Base-by-base conservation (phyloP, 2,113 vertebrate species). In the Colossoma macropomum region DNA sequence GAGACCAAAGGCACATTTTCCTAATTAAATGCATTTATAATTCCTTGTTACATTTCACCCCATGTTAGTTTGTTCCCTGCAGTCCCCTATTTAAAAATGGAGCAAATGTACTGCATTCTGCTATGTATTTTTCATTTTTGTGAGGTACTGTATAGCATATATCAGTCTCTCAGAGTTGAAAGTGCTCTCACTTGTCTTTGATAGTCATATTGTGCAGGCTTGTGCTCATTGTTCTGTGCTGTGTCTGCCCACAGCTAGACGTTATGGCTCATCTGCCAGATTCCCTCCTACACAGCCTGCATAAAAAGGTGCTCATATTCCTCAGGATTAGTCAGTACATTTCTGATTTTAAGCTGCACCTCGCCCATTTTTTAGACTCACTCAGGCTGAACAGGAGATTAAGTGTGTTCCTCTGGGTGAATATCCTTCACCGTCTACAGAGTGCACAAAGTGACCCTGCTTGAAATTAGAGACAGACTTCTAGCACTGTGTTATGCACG, bases 311-410 rank as follows among this genome's bases (percentile, higher is more conserved):
- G 7, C 56, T 76, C 75, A 34, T 34, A 7, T 60, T 76, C 54
- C 23, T 23, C 56, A 62, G 56, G 75, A 76, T 76, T 76, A 76
- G 75, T 62, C 75, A 8, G 75, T 76, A 23, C 75, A 54, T 21
- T 30, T 79, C 56, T 71, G 30, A 60, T 75, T 41, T 66, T 78
- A 28, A 30, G 45, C 48, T n/a, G 65, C 34, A 34, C 62, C 48
- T 77, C 27, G 34, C 23, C 2, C 32, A 27, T 34, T 56, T 59
- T 75, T 34, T 32, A 21, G 27, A 59, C 10, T 38, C 45, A 15
- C 15, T 25, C 25, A 30, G 19, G 56, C 54, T 41, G 75, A 62
- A 38, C 54, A 12, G 56, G 75, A 76, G 75, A 76, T 76, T 60
- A 76, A 62, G 25, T n/a, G 13, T 34, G 30, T 27, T 41, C 30